Conservation (phyloP, 1,140 invertebrate species). For the Hermetia illucens region DNA sequence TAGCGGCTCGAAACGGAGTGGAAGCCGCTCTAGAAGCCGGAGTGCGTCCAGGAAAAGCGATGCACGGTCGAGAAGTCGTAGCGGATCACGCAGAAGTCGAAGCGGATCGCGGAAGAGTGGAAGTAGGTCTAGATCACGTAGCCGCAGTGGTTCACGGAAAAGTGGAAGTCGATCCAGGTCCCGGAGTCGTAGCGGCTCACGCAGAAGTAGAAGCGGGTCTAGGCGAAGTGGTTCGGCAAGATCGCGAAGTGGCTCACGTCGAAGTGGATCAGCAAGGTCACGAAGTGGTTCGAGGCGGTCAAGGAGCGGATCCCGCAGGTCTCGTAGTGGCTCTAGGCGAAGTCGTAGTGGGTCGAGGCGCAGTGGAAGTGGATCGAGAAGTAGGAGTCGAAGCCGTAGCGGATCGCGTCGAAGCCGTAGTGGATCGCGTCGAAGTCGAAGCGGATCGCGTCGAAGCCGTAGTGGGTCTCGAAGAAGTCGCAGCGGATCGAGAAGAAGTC, state of each 20-base stretch:
- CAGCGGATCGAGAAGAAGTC: constrained; percentile 14
- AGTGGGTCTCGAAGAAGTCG: constrained; percentile 26
- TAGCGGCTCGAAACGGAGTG: constrained; percentile 21
- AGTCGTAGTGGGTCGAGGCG: constrained; percentile 29
- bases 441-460: constrained; percentile 27
- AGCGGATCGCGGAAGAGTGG: constrained; percentile 10
- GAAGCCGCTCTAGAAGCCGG: constrained; percentile 17
- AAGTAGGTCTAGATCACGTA: constrained; percentile 10
- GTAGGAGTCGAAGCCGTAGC: constrained; percentile 10
- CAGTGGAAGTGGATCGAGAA: constrained; percentile 26
- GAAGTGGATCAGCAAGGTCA: constrained; percentile 15
- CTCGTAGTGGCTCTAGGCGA: constrained; percentile 27
- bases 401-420: constrained; percentile 22
- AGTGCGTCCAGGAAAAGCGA: constrained; percentile 8
- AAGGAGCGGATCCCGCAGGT: constrained; percentile 17
- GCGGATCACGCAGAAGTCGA: constrained; percentile 12
- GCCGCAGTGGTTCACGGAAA: constrained; percentile 14
- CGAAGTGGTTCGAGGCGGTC: constrained; percentile 10
- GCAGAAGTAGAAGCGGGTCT: constrained; percentile 22
- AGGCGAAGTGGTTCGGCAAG: constrained; percentile 27
- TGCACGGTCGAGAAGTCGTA: constrained; percentile 21
- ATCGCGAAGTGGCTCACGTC: constrained; percentile 28
- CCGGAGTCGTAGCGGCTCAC: constrained; percentile 22
- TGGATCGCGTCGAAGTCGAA: constrained; percentile 25
- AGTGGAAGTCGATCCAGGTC: constrained; percentile 19